Base-by-base conservation (phyloP, 2,888 invertebrate genomes). In the Merodon equestris region DNA sequence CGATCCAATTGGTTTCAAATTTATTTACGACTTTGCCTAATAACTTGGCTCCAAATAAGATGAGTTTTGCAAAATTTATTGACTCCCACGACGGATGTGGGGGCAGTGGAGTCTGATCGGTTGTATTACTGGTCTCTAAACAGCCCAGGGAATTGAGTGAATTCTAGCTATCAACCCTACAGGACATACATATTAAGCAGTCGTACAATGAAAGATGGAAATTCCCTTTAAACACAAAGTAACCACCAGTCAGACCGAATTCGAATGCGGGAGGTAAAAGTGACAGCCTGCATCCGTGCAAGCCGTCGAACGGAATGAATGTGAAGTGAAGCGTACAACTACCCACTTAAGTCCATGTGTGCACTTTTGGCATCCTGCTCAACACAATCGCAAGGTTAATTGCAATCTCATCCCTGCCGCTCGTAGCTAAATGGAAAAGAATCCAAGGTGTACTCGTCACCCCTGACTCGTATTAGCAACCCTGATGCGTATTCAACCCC, bases 301-400 rank as follows among this genome's bases (percentile, higher is more conserved):
- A 38, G 44, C 42, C 14, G 58, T 27, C n/a, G 42, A 53, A 36
- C 13, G 9, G 42, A 60, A 53, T 57, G 34, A 13, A 66, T 47
- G 60, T 73, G 54, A 61, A 77, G 18, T 67, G 74, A 79, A 79
- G 73, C 79, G 58, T 50, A 63, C 79, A 74, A 79, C 79, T 79
- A 60, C 79, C 74, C 79, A 79, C 79, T 79, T 79, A 68, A 74
- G 45, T 74, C 79, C 79, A 79, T 79, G 79, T 79, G 79, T 79
- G 79, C 74, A 79, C 73, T 79, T 74, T 74, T 50, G 44, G 9
- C 50, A 68, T 79, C 63, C 79, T 58, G 58, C 58, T 57, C 61
- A 40, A 54, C 58, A 79, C 79, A 79, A 79, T 68, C 50, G 74
- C 68, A 79, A 79, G 79, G 79, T 79, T 79, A 79, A 79, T 79